Base-by-base conservation (phyloP, 92 coral and sea anemone genomes). In the Paramuricea clavata region DNA sequence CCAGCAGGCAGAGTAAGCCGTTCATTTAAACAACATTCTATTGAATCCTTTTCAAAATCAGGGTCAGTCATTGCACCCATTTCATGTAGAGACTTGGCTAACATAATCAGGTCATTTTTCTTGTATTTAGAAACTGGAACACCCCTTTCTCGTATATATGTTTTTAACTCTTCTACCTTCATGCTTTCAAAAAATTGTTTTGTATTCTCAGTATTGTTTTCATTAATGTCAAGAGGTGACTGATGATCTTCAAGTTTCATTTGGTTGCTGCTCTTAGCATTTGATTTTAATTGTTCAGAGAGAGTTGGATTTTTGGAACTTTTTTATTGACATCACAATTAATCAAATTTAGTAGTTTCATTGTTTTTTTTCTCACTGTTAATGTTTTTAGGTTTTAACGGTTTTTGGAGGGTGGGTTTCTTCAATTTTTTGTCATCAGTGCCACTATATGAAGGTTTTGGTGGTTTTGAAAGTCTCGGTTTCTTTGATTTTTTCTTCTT, bases 1-100 rank as follows among this genome's bases (percentile, higher is more conserved):
- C 93, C 90, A 81, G 90, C 90, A 74, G 93, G 91, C 50, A 92
- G 50, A 50, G 88, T 87, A 28, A 92, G 89, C 54, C 93, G 78
- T 17, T 83, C 78, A 16, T 30, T 49, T 44, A 90, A 73, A 27
- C 90, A 86, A 61, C 76, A 83, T 47, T 87, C 92, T 65, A 92
- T 72, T 32, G 91, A 78, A 78, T 84, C 87, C 43, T 84, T 87
- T 80, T 82, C 85, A 93, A 89, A 93, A 86, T 93, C 85, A n/a
- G 93, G 95, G 49, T 90, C 89, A 68, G 71, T 39, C 0, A 83
- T 57, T 28, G 88, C 92, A 83, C 86, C 70, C 93, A 92, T 92
- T 13, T 32, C 62, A 86, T 44, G 61, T n/a, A 83, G 64, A 65
- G 93, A 92, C 19, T 87, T 90, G 25, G 90, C 92, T 73, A 93